Evolutionary conservation across 1,140 invertebrate genomes (phyloP), one percentile per base, ranked within the genome.

Genomic region (Platorchestia sp.): DNA sequence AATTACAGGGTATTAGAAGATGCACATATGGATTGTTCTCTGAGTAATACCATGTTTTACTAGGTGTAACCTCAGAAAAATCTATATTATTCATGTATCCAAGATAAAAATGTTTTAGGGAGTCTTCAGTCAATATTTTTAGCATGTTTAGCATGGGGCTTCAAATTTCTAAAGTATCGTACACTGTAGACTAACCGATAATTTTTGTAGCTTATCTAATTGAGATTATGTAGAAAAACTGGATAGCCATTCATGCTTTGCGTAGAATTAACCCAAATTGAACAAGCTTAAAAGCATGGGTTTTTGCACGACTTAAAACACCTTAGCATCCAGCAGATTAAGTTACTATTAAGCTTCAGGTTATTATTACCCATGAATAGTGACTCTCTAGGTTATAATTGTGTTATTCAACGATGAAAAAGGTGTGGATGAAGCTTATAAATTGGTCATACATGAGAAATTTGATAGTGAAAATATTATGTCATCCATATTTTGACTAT

Each of bases 301-400:
- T 75, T 75, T 75, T 75, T 75, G 59, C 59, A 75, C 59, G 59
- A 75, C 36, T 75, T 75, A 75, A 75, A 75, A 75, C 59, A 75
- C 59, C 59, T 75, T 36, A 36, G 59, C 59, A 75, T 75, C 59
- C 59, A 75, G 59, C 59, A 75, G 14, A 75, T 36, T 75, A 75
- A 75, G 59, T 75, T 75, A 36, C 1, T 22, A 75, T 75, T 75
- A 75, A 75, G 59, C 27, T 22, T 75, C 7, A 22, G 59, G 59
- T 75, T 75, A 75, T 75, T 75, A 75, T 51, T 7, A 51, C 10
- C 27, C 36, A 27, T 75, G 36, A 51, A 22, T 27, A 10, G 27
- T 75, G 14, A 75, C 27, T 19, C 36, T 3, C 59, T 36, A 75
- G 59, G 59, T n/a, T n/a, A 14, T 75, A 22, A 75, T 1, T 19